phyloP scores from a whole-genome alignment of 2,888 invertebrate genomes.

The Phytoseiulus persimilis region DNA sequence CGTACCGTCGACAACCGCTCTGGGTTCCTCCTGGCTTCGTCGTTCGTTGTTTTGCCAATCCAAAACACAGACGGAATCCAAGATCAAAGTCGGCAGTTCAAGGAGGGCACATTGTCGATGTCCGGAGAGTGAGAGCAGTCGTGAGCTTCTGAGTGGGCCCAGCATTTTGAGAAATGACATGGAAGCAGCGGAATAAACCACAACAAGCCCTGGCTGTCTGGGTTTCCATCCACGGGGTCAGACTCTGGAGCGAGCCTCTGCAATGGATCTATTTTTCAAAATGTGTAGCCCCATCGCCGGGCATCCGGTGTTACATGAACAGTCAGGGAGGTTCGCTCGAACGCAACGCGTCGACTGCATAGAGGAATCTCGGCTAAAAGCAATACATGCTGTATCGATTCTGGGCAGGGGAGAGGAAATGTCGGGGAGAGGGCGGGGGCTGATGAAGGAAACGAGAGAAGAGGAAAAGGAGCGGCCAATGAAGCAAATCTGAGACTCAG shows the following conservation, averaged over 20 bases:
- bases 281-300: not conserved
- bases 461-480: not conserved
- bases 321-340: not conserved
- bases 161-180: not conserved
- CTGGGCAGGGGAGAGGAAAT: not conserved
- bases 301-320: not conserved
- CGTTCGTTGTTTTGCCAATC: not conserved
- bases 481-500: not conserved
- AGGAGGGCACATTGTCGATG: not conserved
- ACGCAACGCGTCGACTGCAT: not conserved
- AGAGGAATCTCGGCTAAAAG: not conserved
- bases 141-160: not conserved
- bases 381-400: not conserved
- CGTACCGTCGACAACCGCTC: not conserved
- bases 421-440: not conserved
- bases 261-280: not conserved
- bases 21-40: not conserved
- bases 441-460: not conserved
- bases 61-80: conserved; percentile 11
- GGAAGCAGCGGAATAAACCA: not conserved
- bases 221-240: not conserved
- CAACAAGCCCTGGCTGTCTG: not conserved
- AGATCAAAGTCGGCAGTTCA: conserved; percentile 16
- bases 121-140: not conserved
- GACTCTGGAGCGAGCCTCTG: not conserved